Evolutionary conservation across 2,888 invertebrate species (phyloP).

Genomic region (Drosophila sordidapex): DNA sequence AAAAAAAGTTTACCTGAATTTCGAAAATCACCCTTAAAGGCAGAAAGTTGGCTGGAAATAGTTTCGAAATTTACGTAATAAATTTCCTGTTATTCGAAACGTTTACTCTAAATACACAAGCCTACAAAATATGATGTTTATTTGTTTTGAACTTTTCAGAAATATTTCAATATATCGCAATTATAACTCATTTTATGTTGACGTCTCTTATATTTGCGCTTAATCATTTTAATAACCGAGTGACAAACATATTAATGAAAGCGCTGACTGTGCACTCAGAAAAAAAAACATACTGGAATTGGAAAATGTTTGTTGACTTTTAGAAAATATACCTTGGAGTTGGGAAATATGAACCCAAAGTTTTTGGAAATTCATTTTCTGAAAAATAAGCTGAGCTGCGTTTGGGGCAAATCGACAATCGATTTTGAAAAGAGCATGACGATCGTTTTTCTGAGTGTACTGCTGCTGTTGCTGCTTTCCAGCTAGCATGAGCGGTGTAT

Average conservation of each 20-base stretch:
- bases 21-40: neutral
- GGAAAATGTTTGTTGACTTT: neutral
- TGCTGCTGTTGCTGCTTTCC: constrained; percentile 25
- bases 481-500: constrained; percentile 24
- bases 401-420: neutral
- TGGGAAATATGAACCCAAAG: neutral
- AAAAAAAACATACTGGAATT: neutral
- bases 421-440: neutral
- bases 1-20: neutral
- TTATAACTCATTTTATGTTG: neutral
- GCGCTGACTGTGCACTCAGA: neutral
- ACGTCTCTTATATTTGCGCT: neutral
- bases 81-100: neutral
- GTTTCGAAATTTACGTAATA: neutral
- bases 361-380: neutral
- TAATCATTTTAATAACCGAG: neutral
- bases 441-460: neutral
- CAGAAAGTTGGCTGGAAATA: neutral
- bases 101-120: neutral
- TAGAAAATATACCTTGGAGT: neutral
- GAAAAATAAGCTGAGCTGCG: neutral
- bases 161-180: neutral
- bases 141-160: neutral
- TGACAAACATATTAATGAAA: neutral
- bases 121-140: neutral